A percentile compares a stretch with the other conserved stretches of the same genome.
phyloP scores from a whole-genome alignment of 2,797 vertebrate species.

The Hipposideros larvatus region DNA sequence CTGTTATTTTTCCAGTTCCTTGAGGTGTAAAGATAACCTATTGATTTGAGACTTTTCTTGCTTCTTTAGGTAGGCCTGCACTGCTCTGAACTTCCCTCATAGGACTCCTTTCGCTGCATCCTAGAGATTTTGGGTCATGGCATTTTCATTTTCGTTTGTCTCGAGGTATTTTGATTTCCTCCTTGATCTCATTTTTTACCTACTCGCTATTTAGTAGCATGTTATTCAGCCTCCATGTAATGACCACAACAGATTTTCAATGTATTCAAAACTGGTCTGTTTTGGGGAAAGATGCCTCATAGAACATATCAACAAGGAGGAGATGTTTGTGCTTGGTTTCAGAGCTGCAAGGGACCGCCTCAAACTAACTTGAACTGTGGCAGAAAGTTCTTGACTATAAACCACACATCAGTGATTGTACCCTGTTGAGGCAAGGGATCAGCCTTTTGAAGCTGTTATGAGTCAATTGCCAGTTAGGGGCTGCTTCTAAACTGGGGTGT shows the following conservation, averaged over 20 bases:
- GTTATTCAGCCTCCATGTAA: no score
- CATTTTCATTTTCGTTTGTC: no score
- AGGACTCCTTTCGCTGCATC: no score
- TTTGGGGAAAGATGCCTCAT: background rate
- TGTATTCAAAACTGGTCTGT: background rate
- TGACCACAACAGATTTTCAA: background rate
- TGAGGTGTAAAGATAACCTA: no score
- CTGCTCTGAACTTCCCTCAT: no score
- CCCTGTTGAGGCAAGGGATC: background rate
- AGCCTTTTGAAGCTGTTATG: background rate
- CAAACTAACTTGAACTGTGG: background rate
- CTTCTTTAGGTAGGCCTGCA: no score
- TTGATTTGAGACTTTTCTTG: no score
- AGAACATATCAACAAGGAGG: background rate
- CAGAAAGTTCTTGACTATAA: background rate
- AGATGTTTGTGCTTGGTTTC: background rate
- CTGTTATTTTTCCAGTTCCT: no score
- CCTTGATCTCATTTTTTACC: no score
- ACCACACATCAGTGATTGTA: background rate
- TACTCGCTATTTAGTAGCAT: no score
- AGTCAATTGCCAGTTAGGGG: background rate
- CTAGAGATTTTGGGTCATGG: no score
- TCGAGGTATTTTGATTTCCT: no score
- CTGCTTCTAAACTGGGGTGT: background rate
- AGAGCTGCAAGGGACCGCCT: background rate